phyloP scores from a whole-genome alignment of 2,797 vertebrate species.

The Acrossocheilus wenchowensis region DNA sequence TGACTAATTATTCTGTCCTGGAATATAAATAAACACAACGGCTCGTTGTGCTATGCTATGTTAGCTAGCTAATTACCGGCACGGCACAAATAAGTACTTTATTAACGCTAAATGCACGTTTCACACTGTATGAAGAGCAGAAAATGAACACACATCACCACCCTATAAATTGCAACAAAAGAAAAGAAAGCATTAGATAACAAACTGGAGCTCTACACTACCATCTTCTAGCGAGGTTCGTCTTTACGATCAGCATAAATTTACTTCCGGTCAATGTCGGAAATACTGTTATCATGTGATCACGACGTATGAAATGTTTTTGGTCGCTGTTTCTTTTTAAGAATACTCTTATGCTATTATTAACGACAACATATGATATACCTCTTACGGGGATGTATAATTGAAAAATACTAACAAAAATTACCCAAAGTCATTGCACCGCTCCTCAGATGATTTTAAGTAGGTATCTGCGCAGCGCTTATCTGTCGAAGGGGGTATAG shows the following conservation, averaged over 20 bases:
- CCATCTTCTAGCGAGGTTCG: slow-evolving; percentile 43
- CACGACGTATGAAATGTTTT: background rate
- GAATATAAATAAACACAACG: background rate
- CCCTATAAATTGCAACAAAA: background rate
- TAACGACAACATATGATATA: background rate
- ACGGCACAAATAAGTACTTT: background rate
- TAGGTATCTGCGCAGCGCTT: fast-evolving
- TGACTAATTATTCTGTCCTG: background rate
- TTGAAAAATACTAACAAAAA: too few species aligned
- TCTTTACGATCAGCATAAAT: background rate
- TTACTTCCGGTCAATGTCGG: slow-evolving; percentile 41
- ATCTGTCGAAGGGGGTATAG: slow-evolving; percentile 59
- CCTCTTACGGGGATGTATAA: too few species aligned
- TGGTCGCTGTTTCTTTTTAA: background rate
- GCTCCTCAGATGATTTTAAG: fast-evolving
- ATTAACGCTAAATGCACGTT: background rate
- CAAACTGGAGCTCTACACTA: background rate
- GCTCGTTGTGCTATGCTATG: background rate
- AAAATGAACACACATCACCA: background rate
- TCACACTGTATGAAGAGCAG: background rate
- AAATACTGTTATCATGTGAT: slow-evolving; percentile 23
- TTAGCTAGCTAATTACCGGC: background rate
- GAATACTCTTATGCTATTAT: background rate
- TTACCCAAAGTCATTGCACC: fast-evolving
- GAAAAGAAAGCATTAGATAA: background rate